Evolutionary conservation across 2,113 vertebrate genomes (phyloP), one percentile per base, ranked within the genome.

Genomic region (Aspiorhynchus laticeps): DNA sequence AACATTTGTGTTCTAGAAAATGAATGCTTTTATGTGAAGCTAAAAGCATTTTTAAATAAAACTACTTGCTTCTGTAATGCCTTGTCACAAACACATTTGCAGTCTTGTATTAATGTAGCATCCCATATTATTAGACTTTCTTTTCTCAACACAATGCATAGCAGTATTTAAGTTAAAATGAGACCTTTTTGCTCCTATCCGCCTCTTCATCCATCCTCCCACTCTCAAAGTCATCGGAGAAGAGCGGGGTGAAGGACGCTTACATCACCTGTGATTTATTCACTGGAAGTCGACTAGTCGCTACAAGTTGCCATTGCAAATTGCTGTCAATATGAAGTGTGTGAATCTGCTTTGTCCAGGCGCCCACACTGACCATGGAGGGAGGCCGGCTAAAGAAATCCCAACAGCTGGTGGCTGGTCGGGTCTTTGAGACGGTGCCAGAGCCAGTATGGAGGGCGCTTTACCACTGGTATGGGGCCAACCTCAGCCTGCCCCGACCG

Each of bases 391-490:
- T 99, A 71, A 98, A 96, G 90, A 95, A 95, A 84, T 95, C 95
- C 38, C 93, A 96, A 61, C 95, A 96, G 79, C 77, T 97, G 88
- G 61, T 95, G 80, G 94, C 96, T 51, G 93, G 96, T 4, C 94
- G 94, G 91, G 97, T 98, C 91, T 99, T 99, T 89, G 94, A 98
- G 92, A 97, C 95, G 33, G 97, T 99, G 48, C 98, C 98, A 88
- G 98, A 99, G 90, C 97, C 98, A 7, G 98, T 99, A 1, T 99
- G 98, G 98, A 95, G 97, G 91, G 98, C 98, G 1, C 97, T 99
- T 88, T 99, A 97, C 93, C 98, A 99, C 90, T 99, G 98, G 98
- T 99, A 99, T 86, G 98, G 98, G 59, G 97, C 98, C 93, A 99
- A 99, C 90, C 93, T 99, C 90, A 96, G 98, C 87, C 92, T 99